These are phyloP conservation scores for Protonibea diacanthus DNA, from an alignment of 2,797 vertebrate genomes.

Conservation along the genomic window DNA sequence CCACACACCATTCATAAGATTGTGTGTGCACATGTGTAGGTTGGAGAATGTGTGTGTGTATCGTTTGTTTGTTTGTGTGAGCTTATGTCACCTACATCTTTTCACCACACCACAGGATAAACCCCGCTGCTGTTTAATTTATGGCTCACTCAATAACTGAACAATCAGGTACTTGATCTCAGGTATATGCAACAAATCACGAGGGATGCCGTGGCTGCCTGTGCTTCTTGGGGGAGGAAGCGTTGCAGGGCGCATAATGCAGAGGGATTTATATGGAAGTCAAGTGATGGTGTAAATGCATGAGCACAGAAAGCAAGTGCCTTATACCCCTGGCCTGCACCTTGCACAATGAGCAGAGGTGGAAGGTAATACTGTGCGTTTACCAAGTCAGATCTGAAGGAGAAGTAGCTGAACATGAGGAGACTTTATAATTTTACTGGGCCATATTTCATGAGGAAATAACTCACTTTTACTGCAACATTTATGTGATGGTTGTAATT, in stretches of 20 bases:
- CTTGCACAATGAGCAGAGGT: constrained; percentile 26
- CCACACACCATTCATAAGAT: constrained; percentile 78
- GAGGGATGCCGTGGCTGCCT: constrained; percentile 40
- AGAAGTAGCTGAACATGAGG: background rate
- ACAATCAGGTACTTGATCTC: constrained; percentile 68
- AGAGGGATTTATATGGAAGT: constrained; percentile 54
- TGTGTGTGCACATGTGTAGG: constrained; percentile 53
- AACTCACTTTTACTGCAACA: constrained; percentile 6
- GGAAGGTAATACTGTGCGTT: constrained; percentile 32
- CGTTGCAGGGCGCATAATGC: constrained; percentile 38
- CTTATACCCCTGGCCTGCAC: background rate
- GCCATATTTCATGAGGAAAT: constrained; percentile 15
- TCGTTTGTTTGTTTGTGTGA: constrained; percentile 39
- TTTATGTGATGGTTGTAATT: constrained; percentile 28
- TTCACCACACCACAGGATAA: constrained; percentile 42
- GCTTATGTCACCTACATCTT: constrained; percentile 35
- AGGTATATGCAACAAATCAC: constrained; percentile 43
- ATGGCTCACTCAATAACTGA: constrained; percentile 53
- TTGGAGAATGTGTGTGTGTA: constrained; percentile 25
- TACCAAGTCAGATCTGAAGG: background rate
- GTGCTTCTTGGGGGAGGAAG: constrained; percentile 18
- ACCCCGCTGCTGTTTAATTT: constrained; percentile 51
- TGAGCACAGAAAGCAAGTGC: constrained; percentile 38
- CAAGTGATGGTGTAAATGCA: constrained; percentile 65
- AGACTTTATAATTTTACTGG: constrained; percentile 12